Evolutionary conservation across 2,888 invertebrate genomes (phyloP), one percentile per base, ranked within the genome.

Genomic region (Ischnus inquisitorius): DNA sequence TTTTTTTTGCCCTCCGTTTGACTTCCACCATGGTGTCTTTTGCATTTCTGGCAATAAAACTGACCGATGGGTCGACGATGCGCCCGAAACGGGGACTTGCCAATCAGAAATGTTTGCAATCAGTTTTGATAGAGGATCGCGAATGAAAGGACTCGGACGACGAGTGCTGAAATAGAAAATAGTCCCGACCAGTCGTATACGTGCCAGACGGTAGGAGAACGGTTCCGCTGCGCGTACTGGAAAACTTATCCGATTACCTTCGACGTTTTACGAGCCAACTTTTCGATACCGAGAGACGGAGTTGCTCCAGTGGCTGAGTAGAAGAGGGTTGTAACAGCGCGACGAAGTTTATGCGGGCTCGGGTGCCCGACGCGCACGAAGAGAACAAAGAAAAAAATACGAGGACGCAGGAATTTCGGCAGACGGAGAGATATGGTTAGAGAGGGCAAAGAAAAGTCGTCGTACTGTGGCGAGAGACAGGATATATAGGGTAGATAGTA

Each of bases 221-320:
- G 60, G 16, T 1, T 51, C 28, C 60, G 67, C 77, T 60, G 76
- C 67, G 60, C 19, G 62, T 72, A 67, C 51, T 43, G 62, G 62
- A 71, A 60, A 82, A 82, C 82, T 82, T 82, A 78, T 82, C 82
- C 78, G 82, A 82, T 82, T 82, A 82, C 78, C 82, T 74, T 74
- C 60, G 78, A 78, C 78, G 82, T 78, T 82, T 82, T 82, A 82
- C 78, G 82, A 82, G 82, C 68, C 74, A 78, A 82, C 72, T 82
- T 82, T 82, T 78, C 51, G 67, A 62, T 67, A 34, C 48, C 60
- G 19, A 39, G 64, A 48, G 78, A 48, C 60, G 25, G 57, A 43
- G 74, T 28, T 48, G 64, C 5, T 14, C 16, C 51, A 3, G 79
- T 28, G 64, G 39, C 28, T 28, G n/a, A 46, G 34, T 19, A 43